phyloP scores from a whole-genome alignment of 1,140 invertebrate genomes.

The Pemphigus obesinymphae region DNA sequence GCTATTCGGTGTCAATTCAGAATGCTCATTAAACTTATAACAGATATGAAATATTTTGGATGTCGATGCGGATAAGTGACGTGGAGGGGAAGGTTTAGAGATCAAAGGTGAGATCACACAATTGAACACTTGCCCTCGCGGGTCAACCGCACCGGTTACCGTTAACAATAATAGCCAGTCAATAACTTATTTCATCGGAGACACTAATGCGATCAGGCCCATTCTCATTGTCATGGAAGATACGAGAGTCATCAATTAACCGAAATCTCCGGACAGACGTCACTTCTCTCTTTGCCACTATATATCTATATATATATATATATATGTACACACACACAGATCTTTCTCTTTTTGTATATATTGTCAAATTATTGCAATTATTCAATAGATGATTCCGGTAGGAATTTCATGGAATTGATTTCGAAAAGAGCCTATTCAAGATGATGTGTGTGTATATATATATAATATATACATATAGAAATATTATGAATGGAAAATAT shows the following conservation, averaged over 20 bases:
- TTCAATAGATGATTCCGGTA: background rate
- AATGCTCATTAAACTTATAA: background rate
- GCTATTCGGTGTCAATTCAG: background rate
- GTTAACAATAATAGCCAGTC: constrained; percentile 19
- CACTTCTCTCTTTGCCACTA: background rate
- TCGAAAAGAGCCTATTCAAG: background rate
- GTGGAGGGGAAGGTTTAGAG: background rate
- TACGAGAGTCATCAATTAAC: constrained; percentile 31
- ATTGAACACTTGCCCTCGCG: constrained; percentile 29
- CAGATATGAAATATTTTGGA: background rate
- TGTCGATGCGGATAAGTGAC: background rate
- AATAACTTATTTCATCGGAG: constrained; percentile 32
- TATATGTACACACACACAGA: too few species aligned
- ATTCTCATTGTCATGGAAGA: constrained; percentile 29
- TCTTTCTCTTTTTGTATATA: too few species aligned
- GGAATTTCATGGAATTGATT: background rate
- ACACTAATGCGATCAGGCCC: constrained; percentile 30
- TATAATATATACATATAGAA: too few species aligned
- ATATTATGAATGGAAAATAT: too few species aligned
- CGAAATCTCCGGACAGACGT: background rate
- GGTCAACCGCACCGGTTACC: constrained; percentile 2
- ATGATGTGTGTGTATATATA: background rate
- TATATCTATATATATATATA: background rate
- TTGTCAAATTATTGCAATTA: background rate
- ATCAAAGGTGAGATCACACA: constrained; percentile 17